Conservation (phyloP, 2,888 invertebrate genomes). For the Pristionchus japonicus region DNA sequence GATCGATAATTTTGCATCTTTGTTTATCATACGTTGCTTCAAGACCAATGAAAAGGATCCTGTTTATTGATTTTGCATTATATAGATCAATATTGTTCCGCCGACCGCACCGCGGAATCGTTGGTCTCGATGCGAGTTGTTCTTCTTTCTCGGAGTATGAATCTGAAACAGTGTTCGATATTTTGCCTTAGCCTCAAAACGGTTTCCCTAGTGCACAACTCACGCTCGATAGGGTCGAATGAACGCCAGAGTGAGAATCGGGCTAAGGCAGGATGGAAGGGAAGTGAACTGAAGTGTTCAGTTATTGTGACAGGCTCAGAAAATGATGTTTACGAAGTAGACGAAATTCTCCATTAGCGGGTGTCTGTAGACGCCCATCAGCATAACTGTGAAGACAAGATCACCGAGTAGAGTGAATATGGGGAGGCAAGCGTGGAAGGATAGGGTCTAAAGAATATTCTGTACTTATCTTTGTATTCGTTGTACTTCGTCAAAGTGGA, state of each 20-base stretch:
- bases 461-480: not conserved
- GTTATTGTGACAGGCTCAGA: too few species aligned
- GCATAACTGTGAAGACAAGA: not conserved
- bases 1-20: too few species aligned
- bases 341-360: conserved; percentile 20
- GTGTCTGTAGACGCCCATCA: not conserved
- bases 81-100: too few species aligned
- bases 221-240: conserved; percentile 14
- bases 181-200: too few species aligned
- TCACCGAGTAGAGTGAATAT: not conserved
- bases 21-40: too few species aligned
- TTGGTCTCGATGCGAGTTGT: not conserved
- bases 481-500: too few species aligned
- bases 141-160: not conserved
- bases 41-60: too few species aligned
- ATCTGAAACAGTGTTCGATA: not conserved
- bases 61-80: too few species aligned
- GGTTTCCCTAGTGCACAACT: too few species aligned
- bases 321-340: too few species aligned
- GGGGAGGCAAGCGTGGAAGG: conserved; percentile 23
- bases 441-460: not conserved
- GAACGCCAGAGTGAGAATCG: not conserved
- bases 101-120: not conserved
- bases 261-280: not conserved
- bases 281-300: not conserved